Base-by-base conservation (phyloP, 2,797 vertebrate genomes). In the Chaetodon trifasciatus region DNA sequence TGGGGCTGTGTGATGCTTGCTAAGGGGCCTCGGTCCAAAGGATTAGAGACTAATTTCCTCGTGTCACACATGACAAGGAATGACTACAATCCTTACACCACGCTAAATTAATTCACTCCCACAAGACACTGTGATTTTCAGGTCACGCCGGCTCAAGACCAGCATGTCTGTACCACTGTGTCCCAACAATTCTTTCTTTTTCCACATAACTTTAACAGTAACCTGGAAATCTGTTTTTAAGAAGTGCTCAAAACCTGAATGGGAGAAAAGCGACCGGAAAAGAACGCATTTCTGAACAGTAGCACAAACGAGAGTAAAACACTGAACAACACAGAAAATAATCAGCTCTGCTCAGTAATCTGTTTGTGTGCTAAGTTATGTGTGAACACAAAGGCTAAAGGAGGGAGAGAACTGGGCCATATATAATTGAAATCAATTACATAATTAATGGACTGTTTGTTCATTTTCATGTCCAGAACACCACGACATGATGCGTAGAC, bases 41-140 rank as follows among this genome's bases (percentile, higher is more conserved):
- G 84, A 91, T 94, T 92, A 92, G 62, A 77, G 55, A 74, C 75
- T 44, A 57, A 77, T 89, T 91, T 91, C 82, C 85, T 84, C 46
- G 56, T 82, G 79, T 79, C 83, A 81, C 71, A 87, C 84, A 88
- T 86, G 76, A 92, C 37, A 76, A 81, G 69, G 82, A 89, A 79
- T 79, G 78, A 88, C 70, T 76, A 76, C 75, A 84, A 79, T 88
- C 75, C 61, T 78, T 23, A 74, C 74, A 82, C 75, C 63, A 8
- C 44, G 68, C 37, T 49, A 60, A 90, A 88, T 89, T 75, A 58
- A 71, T 85, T 82, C 47, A 73, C 69, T 53, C 63, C 72, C 53
- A 76, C 56, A 68, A 62, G 79, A 85, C 42, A 62, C n/a, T 85
- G 68, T 23, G 53, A 88, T 85, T 80, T 87, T 84, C 74, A 69